Base-by-base conservation (phyloP, 2,113 vertebrate genomes). In the Platichthys flesus region DNA sequence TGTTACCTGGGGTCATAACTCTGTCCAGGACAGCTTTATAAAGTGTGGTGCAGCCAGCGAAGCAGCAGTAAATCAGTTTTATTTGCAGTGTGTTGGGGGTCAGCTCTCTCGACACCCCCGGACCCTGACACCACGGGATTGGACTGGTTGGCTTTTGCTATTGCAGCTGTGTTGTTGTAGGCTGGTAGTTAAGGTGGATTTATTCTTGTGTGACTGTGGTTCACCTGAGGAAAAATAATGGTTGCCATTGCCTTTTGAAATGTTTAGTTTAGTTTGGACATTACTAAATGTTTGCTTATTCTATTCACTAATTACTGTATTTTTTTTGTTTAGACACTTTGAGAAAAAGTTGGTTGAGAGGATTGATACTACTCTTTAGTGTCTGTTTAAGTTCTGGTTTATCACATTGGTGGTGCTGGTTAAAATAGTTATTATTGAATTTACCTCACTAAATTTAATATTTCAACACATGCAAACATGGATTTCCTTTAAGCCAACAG, bases 11-110 rank as follows among this genome's bases (percentile, higher is more conserved):
- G 82, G 83, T 88, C 82, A 75, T 94, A 94, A 94, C 83, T 94
- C 87, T 92, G 79, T 63, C 78, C 74, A 56, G 81, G 86, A 92
- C 90, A 93, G 90, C 93, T 94, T 93, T 92, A 93, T 93, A 93
- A 92, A 91, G 91, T 93, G 89, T 65, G 42, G 69, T 79, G 76
- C 83, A 91, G 81, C 85, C 88, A 85, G 85, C 69, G 67, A 82
- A 88, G 80, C 77, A 21, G 84, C 87, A 74, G 78, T 93, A 92
- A 94, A 93, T 94, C 92, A 91, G 57, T 90, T 93, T 93, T 93
- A 94, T 94, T 91, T 91, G 90, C 90, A 90, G 73, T 90, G 86
- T 88, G 86, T 82, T 88, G 84, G 84, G 82, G 90, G 90, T 92
- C 90, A 92, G 84, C 86, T 90, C 85, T 92, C 83, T 88, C 89